Conservation (phyloP, 1,140 invertebrate species). For the Bombus waltoni region DNA sequence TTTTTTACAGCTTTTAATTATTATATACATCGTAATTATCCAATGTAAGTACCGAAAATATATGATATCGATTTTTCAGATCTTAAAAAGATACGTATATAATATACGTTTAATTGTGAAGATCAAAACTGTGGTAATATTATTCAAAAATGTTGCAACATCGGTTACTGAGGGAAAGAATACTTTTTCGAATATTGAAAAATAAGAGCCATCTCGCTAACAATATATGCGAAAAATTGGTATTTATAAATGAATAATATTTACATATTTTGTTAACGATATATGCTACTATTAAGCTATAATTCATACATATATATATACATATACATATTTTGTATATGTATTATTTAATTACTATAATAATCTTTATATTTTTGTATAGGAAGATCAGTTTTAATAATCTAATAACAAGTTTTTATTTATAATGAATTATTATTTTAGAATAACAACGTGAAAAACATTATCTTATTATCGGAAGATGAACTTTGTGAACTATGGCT, state of each 20-base stretch:
- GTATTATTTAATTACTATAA: background rate
- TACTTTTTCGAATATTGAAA: conserved; percentile 47
- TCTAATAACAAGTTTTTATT: background rate
- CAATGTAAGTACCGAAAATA: background rate
- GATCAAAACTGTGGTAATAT: background rate
- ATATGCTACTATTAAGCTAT: background rate
- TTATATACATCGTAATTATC: background rate
- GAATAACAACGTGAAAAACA: conserved; percentile 36
- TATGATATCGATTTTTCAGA: background rate
- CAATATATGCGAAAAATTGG: conserved; percentile 54
- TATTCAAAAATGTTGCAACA: conserved; percentile 12
- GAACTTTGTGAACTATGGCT: conserved; percentile 53
- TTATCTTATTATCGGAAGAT: conserved; percentile 38
- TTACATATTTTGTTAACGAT: background rate
- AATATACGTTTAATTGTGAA: background rate
- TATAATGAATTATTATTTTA: conserved; percentile 28
- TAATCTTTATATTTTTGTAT: background rate
- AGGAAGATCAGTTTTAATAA: background rate
- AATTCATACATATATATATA: too few species aligned
- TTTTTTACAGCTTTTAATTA: background rate
- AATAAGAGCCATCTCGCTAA: conserved; percentile 8
- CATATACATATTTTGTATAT: background rate
- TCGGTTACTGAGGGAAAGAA: background rate
- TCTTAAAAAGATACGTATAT: background rate
- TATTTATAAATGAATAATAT: conserved; percentile 23